Percentiles rank a stretch among this genome's conserved stretches.
phyloP scores from a whole-genome alignment of 2,888 invertebrate genomes.

The Lepetodrilus schrolli region DNA sequence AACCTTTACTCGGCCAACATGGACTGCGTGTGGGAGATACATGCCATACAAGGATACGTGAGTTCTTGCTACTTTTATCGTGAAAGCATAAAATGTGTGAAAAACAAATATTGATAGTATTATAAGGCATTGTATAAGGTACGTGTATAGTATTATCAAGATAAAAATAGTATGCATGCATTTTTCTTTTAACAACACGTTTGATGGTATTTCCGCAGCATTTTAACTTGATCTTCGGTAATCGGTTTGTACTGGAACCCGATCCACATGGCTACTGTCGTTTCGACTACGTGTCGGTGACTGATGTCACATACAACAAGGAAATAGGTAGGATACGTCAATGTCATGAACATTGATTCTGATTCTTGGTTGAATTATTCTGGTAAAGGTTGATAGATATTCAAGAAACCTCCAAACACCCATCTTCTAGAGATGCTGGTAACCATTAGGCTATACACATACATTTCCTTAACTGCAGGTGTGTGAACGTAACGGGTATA shows the following conservation, averaged over 20 bases:
- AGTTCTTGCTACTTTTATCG: too few species aligned
- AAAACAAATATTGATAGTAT: too few species aligned
- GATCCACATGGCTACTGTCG: conserved; percentile 5
- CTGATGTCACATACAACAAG: conserved; percentile 24
- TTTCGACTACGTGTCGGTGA: conserved; percentile 33
- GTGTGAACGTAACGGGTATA: too few species aligned
- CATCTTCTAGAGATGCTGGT: neutral
- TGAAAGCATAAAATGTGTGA: too few species aligned
- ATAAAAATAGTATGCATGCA: too few species aligned
- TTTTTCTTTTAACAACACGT: neutral
- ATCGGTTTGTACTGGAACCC: conserved; percentile 29
- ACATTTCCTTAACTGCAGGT: too few species aligned
- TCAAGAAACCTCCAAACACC: neutral
- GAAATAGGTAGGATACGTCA: neutral
- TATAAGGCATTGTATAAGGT: too few species aligned
- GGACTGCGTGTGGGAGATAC: conserved; percentile 49
- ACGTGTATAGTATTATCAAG: too few species aligned
- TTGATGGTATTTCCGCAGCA: conserved; percentile 20
- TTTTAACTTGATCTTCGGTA: conserved; percentile 29
- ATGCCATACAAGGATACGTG: conserved; percentile 24
- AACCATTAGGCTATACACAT: too few species aligned
- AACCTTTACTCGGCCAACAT: conserved; percentile 40
- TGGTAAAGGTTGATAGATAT: too few species aligned
- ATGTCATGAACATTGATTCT: too few species aligned
- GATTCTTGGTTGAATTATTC: too few species aligned